Evolutionary conservation across 1,140 invertebrate species (phyloP).

Genomic region (Epicauta chinensis): DNA sequence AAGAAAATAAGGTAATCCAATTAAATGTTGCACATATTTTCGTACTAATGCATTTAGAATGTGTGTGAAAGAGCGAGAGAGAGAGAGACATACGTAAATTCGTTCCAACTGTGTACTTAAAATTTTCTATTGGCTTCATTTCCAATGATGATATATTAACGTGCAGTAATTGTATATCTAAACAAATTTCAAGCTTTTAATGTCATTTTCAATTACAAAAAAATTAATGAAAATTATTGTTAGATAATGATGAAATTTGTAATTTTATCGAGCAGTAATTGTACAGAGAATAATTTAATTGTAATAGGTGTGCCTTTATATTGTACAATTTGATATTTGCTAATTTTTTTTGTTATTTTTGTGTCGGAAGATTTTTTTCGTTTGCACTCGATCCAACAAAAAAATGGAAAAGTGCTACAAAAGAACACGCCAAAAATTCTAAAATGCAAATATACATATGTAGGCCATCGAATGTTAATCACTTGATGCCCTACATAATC

Average conservation of each 20-base stretch:
- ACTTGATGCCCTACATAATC: too few relatives aligned
- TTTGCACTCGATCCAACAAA: not conserved
- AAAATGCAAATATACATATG: too few relatives aligned
- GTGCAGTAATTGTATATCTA: constrained; percentile 20
- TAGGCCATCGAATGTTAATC: not conserved
- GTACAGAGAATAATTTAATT: constrained; percentile 29
- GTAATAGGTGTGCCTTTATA: constrained; percentile 40
- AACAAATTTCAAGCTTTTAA: constrained; percentile 8
- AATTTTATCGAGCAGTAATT: constrained; percentile 15
- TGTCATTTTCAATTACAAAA: constrained; percentile 13
- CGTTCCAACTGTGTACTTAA: too few relatives aligned
- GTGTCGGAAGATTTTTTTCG: not conserved
- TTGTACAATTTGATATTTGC: constrained; percentile 35
- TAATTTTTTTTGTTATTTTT: constrained; percentile 11
- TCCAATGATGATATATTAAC: not conserved
- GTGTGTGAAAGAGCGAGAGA: too few relatives aligned
- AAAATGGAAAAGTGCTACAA: not conserved
- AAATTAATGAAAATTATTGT: not conserved
- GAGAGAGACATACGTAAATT: not conserved
- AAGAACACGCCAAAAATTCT: not conserved
- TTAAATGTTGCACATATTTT: too few relatives aligned
- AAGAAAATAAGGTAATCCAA: too few relatives aligned
- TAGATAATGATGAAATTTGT: not conserved
- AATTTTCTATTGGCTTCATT: not conserved
- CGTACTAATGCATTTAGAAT: too few relatives aligned